Evolutionary conservation across 1,140 invertebrate genomes (phyloP).

Genomic region (Calosoma granatense): DNA sequence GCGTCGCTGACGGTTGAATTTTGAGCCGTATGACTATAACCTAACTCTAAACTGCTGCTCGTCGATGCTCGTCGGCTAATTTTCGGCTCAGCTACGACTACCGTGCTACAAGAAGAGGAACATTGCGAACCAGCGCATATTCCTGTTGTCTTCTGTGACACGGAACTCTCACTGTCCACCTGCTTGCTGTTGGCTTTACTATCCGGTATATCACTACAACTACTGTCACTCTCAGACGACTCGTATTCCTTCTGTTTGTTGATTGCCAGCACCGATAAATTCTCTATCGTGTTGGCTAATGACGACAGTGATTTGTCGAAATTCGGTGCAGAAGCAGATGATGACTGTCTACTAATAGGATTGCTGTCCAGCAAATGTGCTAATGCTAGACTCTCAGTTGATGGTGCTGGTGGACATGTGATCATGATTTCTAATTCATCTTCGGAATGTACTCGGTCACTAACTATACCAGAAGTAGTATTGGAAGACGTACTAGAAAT

Average conservation of each 20-base stretch:
- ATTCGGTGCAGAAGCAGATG: slow-evolving; percentile 38
- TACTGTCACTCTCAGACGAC: slow-evolving; percentile 26
- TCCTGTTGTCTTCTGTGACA: slow-evolving; percentile 26
- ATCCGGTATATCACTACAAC: slow-evolving; percentile 26
- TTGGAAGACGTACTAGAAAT: slow-evolving; percentile 88
- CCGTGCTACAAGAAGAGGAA: slow-evolving; percentile 71
- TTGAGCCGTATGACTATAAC: slow-evolving; percentile 72
- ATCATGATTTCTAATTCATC: slow-evolving; percentile 83
- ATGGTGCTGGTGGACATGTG: slow-evolving; percentile 59
- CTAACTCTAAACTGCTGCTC: slow-evolving; percentile 64
- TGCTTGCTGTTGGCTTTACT: slow-evolving; percentile 12
- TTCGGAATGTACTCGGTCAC: slow-evolving; percentile 85
- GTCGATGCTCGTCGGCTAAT: slow-evolving; percentile 48
- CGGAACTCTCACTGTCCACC: slow-evolving; percentile 30
- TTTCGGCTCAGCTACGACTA: slow-evolving; percentile 58
- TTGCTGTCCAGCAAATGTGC: slow-evolving; percentile 55
- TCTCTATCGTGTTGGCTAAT: slow-evolving; percentile 23
- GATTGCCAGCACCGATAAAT: slow-evolving; percentile 27
- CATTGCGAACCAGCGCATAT: slow-evolving; percentile 58
- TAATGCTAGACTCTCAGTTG: slow-evolving; percentile 61
- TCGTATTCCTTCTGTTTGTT: slow-evolving; percentile 29
- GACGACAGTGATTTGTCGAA: slow-evolving; percentile 32
- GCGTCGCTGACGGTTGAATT: slow-evolving; percentile 62
- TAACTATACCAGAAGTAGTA: slow-evolving; percentile 90
- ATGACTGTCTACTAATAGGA: slow-evolving; percentile 41